Base-by-base conservation (phyloP, 1,140 invertebrate species). In the Leptopilina clavipes region DNA sequence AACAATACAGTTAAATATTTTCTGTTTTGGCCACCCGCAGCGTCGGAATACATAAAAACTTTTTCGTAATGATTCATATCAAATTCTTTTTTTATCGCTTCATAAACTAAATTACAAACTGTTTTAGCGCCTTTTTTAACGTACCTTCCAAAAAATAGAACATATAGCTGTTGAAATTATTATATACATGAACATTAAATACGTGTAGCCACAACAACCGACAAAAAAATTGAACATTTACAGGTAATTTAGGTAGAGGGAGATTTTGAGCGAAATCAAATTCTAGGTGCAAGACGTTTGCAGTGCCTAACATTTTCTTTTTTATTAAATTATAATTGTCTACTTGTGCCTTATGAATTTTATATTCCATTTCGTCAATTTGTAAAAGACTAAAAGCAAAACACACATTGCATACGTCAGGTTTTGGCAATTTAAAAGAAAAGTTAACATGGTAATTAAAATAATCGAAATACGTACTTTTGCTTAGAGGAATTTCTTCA, bases 391-490 rank as follows among this genome's bases (percentile, higher is more conserved):
- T 9, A 43, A n/a, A 71, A 3, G 9, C 25, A n/a, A 6, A 11
- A 37, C 70, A 37, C 8, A 40, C n/a, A 71, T 71, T 71, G n/a
- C 70, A 71, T 0, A 71, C 25, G 37, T 71, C 70, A 8, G 70
- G 3, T 7, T 22, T 9, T 9, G 70, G 70, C 37, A 40, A 6
- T 31, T 43, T 40, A 31, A 43, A 71, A 9, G 70, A 71, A 40
- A 71, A 71, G 31, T 71, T 71, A 0, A 71, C 70, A 43, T 71
- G 25, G 14, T 43, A 11, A 14, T 43, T 71, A n/a, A 71, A 71
- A 31, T 71, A 71, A 11, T 71, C n/a, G 14, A n/a, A 71, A 37
- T 71, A 71, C 8, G 70, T 31, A n/a, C 6, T 22, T 71, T 37
- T n/a, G 5, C 8, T 6, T 17, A 71, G 14, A 3, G 70, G 37